Conservation (phyloP, 2,113 vertebrate species). For the Clarias batrachus region DNA sequence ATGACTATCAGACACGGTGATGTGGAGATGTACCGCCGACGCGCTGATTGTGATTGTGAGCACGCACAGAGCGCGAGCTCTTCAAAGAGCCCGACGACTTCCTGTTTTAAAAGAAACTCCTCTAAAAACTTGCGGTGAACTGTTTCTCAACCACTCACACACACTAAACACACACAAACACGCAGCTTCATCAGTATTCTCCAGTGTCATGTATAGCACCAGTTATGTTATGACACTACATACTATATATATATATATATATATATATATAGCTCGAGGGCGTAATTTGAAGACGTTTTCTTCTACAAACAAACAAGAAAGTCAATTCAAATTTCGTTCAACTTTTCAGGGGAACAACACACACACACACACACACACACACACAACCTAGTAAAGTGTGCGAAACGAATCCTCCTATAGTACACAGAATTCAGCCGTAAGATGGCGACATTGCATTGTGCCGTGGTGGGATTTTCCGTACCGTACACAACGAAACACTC, state of each 20-base stretch:
- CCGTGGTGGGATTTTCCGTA: neutral
- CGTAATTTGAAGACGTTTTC: neutral
- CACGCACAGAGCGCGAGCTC: conserved; percentile 2
- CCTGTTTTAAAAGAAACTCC: conserved; percentile 52
- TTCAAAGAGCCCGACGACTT: conserved; percentile 38
- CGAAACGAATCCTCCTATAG: neutral
- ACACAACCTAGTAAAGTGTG: neutral
- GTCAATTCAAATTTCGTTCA: neutral
- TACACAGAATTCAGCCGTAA: neutral
- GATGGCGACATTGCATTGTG: conserved; percentile 29
- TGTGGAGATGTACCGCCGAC: neutral
- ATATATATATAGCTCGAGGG: neutral
- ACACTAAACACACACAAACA: neutral
- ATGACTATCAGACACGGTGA: neutral
- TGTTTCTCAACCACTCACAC: neutral
- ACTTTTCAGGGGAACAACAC: neutral
- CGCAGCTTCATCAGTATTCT: neutral
- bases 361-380: too few relatives aligned
- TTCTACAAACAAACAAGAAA: neutral
- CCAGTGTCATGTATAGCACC: too few relatives aligned
- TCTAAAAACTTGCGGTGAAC: neutral
- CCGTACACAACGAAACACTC: too few relatives aligned
- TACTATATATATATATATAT: neutral
- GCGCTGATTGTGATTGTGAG: neutral
- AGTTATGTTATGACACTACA: neutral